A percentile compares a stretch with the other conserved stretches of the same genome.
phyloP scores from a whole-genome alignment of 2,888 invertebrate genomes.

The Aphodius sticticus region DNA sequence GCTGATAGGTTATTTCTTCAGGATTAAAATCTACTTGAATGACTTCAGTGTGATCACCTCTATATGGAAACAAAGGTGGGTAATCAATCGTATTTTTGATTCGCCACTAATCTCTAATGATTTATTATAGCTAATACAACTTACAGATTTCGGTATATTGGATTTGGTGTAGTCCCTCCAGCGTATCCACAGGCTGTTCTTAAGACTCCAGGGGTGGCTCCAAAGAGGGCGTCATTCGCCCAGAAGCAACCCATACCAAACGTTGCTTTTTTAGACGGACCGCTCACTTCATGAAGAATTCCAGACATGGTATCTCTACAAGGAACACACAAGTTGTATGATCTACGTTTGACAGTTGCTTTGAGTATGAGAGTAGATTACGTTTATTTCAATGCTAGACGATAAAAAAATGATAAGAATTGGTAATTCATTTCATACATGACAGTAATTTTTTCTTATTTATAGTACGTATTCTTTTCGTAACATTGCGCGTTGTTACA shows the following conservation, averaged over 20 bases:
- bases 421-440: background rate
- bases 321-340: slow-evolving; percentile 44
- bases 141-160: slow-evolving; percentile 88
- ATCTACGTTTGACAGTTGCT: background rate
- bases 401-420: background rate
- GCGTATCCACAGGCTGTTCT: slow-evolving; percentile 94
- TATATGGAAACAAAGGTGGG: slow-evolving; percentile 58
- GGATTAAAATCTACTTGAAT: slow-evolving; percentile 93
- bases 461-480: background rate
- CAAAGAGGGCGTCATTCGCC: slow-evolving; percentile 88
- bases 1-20: slow-evolving; percentile 73
- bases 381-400: background rate
- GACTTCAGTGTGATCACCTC: slow-evolving; percentile 94
- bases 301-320: slow-evolving; percentile 53
- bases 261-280: slow-evolving; percentile 76
- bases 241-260: slow-evolving; percentile 96
- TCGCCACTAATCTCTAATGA: slow-evolving; percentile 28
- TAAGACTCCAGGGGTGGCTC: slow-evolving; percentile 77
- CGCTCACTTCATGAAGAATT: slow-evolving; percentile 71
- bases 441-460: background rate
- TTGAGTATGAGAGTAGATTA: background rate
- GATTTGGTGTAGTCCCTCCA: slow-evolving; percentile 82
- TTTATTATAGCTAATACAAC: slow-evolving; percentile 51
- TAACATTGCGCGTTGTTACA: too few species aligned
- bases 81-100: slow-evolving; percentile 16